phyloP scores from a whole-genome alignment of 2,113 vertebrate genomes.

The Genyomyrus donnyi region DNA sequence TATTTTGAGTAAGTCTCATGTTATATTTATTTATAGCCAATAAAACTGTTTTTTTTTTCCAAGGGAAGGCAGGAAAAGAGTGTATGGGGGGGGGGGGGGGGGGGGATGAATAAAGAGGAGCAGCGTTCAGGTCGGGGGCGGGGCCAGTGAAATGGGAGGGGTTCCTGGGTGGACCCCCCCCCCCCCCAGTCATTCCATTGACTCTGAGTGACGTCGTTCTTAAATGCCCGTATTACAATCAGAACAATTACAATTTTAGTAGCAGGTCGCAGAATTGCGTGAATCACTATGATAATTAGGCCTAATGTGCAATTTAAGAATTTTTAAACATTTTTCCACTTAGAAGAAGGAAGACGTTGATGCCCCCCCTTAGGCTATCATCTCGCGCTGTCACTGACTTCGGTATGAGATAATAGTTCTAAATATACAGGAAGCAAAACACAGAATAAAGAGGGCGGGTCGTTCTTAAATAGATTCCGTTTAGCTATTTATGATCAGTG shows the following conservation, averaged over 20 bases:
- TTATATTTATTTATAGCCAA: slow-evolving; percentile 75
- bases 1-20: slow-evolving; percentile 64
- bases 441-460: not conserved
- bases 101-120: slow-evolving; percentile 3
- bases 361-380: not conserved
- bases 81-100: not conserved
- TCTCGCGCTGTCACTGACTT: not conserved
- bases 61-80: slow-evolving; percentile 17
- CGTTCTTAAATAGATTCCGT: not conserved
- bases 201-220: not conserved
- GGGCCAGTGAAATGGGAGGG: slow-evolving; percentile 16
- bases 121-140: not conserved
- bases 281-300: not conserved
- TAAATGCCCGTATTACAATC: not conserved
- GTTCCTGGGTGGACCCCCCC: not conserved
- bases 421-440: not conserved
- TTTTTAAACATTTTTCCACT: not conserved
- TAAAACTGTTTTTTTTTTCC: slow-evolving; percentile 59
- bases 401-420: not conserved
- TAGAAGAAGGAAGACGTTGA: not conserved
- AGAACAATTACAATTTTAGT: not conserved
- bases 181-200: not conserved
- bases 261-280: not conserved
- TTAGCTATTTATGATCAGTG: not conserved
- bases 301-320: not conserved